Evolutionary conservation across 1,140 invertebrate species (phyloP).

Genomic region (Musca vetustissima): DNA sequence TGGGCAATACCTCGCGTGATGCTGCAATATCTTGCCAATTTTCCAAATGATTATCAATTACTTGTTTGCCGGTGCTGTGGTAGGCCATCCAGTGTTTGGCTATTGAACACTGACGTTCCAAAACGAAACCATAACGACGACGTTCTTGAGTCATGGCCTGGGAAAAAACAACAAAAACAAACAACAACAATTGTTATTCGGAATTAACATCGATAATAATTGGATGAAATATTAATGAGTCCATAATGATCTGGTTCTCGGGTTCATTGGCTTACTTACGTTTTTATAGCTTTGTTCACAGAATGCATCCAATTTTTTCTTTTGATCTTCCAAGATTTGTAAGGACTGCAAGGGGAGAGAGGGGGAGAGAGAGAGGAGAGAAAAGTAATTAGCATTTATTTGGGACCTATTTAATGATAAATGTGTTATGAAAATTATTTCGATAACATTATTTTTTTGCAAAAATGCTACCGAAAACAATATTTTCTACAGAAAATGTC

Average conservation of each 20-base stretch:
- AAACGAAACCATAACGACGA: conserved; percentile 87
- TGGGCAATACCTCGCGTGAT: conserved; percentile 74
- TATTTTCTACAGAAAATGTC: too few species aligned
- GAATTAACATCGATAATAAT: conserved; percentile 4
- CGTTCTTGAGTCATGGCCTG: conserved; percentile 93
- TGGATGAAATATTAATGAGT: too few species aligned
- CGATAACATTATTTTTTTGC: too few species aligned
- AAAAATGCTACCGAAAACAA: too few species aligned
- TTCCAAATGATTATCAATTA: conserved; percentile 79
- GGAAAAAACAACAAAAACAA: conserved; percentile 26
- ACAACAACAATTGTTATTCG: not conserved
- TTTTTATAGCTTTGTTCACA: conserved; percentile 89
- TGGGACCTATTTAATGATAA: not conserved
- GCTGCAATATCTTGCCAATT: conserved; percentile 87
- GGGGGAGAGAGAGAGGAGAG: conserved; percentile 30
- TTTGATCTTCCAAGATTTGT: conserved; percentile 87
- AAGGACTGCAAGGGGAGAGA: conserved; percentile 66
- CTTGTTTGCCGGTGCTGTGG: conserved; percentile 74
- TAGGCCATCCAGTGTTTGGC: conserved; percentile 90
- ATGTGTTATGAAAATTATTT: too few species aligned
- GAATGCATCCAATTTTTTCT: conserved; percentile 85
- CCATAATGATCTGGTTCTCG: not conserved
- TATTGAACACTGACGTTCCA: conserved; percentile 87
- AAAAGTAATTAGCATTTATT: not conserved
- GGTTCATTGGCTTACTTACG: conserved; percentile 62